These are phyloP conservation scores for Nautilus pompilius DNA, from an alignment of 1,140 invertebrate genomes.

Conservation along the genomic window DNA sequence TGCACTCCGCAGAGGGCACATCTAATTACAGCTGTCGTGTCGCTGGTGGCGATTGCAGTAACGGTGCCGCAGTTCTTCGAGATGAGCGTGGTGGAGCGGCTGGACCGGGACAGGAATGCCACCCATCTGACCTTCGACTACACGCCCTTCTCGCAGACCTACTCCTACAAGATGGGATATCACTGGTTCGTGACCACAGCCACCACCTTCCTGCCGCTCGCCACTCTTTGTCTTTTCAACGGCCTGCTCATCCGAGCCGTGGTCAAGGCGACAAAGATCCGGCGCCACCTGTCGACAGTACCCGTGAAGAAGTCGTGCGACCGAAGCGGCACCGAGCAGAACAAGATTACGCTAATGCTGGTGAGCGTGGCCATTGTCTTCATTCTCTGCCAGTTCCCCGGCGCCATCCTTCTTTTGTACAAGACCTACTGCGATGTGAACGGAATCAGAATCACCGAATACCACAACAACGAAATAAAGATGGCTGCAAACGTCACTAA, in stretches of 20 bases:
- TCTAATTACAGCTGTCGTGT: constrained; percentile 62
- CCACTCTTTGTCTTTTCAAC: constrained; percentile 15
- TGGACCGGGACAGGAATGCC: neutral
- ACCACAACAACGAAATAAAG: neutral
- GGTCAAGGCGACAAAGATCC: constrained; percentile 12
- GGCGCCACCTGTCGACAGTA: constrained; percentile 15
- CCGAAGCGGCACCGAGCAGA: constrained; percentile 11
- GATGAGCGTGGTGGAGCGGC: constrained; percentile 6
- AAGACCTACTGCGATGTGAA: constrained; percentile 9
- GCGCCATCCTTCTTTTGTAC: constrained; percentile 13
- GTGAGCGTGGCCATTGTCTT: constrained; percentile 18
- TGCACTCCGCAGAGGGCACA: constrained; percentile 63
- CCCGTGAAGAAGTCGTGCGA: constrained; percentile 6
- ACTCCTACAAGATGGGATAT: constrained; percentile 59
- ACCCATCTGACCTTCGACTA: neutral
- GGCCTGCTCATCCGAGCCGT: constrained; percentile 15
- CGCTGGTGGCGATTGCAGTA: constrained; percentile 61
- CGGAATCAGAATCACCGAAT: constrained; percentile 2
- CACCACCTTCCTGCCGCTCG: constrained; percentile 16
- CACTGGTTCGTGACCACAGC: constrained; percentile 12
- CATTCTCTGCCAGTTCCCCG: constrained; percentile 19
- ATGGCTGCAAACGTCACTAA: neutral
- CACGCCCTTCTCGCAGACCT: constrained; percentile 40
- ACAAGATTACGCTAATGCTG: constrained; percentile 19
- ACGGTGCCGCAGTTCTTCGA: constrained; percentile 71